A percentile compares a stretch with the other conserved stretches of the same genome.
These are phyloP conservation scores for Phrynosoma blainvillii DNA, from an alignment of 2,113 vertebrate species.

Conservation along the genomic window DNA sequence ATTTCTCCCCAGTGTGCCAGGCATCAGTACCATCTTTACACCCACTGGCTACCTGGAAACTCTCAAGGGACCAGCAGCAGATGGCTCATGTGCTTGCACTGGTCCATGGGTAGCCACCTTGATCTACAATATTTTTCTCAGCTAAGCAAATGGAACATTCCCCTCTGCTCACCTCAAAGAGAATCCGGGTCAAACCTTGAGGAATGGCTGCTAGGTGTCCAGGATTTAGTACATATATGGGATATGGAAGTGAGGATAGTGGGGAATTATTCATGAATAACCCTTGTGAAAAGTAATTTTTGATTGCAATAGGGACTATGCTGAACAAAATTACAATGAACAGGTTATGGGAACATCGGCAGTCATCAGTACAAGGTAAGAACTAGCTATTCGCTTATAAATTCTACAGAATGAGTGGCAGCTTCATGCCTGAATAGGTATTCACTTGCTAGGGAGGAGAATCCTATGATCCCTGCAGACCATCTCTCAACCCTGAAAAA, in stretches of 20 bases:
- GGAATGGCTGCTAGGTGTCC: neutral
- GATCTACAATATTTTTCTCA: neutral
- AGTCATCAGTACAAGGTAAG: neutral
- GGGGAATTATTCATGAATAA: neutral
- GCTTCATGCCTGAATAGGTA: too few relatives aligned
- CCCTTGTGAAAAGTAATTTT: neutral
- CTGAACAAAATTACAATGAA: neutral
- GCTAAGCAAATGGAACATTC: neutral
- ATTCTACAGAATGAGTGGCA: too few relatives aligned
- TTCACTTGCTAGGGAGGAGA: too few relatives aligned
- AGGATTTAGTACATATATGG: neutral
- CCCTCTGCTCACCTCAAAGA: neutral
- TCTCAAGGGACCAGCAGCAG: too few relatives aligned
- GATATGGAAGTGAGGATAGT: neutral
- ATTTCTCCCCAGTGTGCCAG: too few relatives aligned
- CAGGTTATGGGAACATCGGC: neutral
- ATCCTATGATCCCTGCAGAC: too few relatives aligned
- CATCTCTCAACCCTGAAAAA: too few relatives aligned
- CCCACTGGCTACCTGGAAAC: too few relatives aligned
- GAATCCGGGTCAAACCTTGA: too few relatives aligned
- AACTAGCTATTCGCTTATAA: neutral
- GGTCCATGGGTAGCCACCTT: too few relatives aligned
- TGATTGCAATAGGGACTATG: neutral
- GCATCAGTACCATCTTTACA: too few relatives aligned
- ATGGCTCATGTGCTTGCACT: too few relatives aligned